Base-by-base conservation (phyloP, 2,888 invertebrate genomes). In the Chaitophorus viminalis region DNA sequence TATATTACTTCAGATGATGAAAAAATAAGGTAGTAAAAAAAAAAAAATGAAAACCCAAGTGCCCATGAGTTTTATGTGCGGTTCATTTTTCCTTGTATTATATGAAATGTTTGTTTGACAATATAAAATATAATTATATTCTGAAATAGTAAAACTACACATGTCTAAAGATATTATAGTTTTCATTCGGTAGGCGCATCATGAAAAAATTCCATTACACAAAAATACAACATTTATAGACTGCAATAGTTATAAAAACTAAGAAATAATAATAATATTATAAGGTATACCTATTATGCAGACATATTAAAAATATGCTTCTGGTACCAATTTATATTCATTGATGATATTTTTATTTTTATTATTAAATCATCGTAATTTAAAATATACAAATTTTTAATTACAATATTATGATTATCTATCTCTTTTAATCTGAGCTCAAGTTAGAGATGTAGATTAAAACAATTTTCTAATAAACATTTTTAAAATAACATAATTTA, bases 91-190 rank as follows among this genome's bases (percentile, higher is more conserved):
- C 46, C n/a, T 46, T 39, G 6, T 75, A n/a, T 39, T n/a, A 36
- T 74, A 74, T 36, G 21, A 74, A 74, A 75, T 39, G n/a, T 46
- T 75, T 39, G 39, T 75, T 39, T 25, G 46, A 11, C n/a, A 21
- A 46, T 75, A 75, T n/a, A 75, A 75, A 39, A 39, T n/a, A 39
- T 39, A 46, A 75, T 36, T 74, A 25, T 75, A 46, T 75, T 75
- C 46, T n/a, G 25, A 75, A 75, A 46, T n/a, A n/a, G 39, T 4
- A 14, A 39, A 75, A 75, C 39, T n/a, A 36, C 17, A n/a, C 3
- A 14, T 2, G n/a, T 11, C 75, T 39, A 75, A 39, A 75, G n/a
- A 75, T n/a, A n/a, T 75, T 46, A 39, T 21, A 21, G 46, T 75
- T 75, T 75, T 46, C n/a, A 75, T 46, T 39, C 17, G 11, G 76